Base-by-base conservation (phyloP, 2,888 invertebrate genomes). In the Synergus umbraculus region DNA sequence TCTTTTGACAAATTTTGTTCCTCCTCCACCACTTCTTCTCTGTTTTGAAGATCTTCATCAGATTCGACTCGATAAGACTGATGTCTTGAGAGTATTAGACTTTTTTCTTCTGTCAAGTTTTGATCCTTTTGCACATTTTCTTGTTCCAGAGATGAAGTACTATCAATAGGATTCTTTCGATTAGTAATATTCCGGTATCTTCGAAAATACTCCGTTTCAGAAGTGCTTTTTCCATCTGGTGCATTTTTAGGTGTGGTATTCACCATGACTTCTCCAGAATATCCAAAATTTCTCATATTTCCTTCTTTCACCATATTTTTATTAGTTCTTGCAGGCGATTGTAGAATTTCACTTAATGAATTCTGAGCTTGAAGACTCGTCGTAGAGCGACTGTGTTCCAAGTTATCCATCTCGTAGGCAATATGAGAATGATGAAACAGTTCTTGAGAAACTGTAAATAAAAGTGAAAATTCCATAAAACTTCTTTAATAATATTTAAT, bases 201-300 rank as follows among this genome's bases (percentile, higher is more conserved):
- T 54, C 54, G 54, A 54, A 54, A 54, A n/a, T 54, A n/a, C 54
- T 54, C 54, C 15, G 54, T 54, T n/a, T 54, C 54, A n/a, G 54
- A n/a, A 54, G 2, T n/a, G 15, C 54, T 54, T 54, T 54, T 54
- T n/a, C 54, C n/a, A 8, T 2, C 54, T 5, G n/a, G 54, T n/a
- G n/a, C 54, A n/a, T n/a, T n/a, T 15, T n/a, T 54, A n/a, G n/a
- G 5, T 37, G 37, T 37, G 37, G 5, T 37, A 37, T 37, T 37
- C 37, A 37, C 37, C 5, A 37, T 37, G 37, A 4, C 37, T 37
- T 37, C 37, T 37, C 5, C 37, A 37, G 5, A 37, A 7, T 37
- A 5, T 37, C 5, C 37, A 29, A 29, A 29, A 29, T 29, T 29
- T 29, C 29, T 29, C 29, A 29, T 29, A 29, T 29, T 29, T 29